Conservation (phyloP, 2,113 vertebrate genomes). For the Raja brachyura region DNA sequence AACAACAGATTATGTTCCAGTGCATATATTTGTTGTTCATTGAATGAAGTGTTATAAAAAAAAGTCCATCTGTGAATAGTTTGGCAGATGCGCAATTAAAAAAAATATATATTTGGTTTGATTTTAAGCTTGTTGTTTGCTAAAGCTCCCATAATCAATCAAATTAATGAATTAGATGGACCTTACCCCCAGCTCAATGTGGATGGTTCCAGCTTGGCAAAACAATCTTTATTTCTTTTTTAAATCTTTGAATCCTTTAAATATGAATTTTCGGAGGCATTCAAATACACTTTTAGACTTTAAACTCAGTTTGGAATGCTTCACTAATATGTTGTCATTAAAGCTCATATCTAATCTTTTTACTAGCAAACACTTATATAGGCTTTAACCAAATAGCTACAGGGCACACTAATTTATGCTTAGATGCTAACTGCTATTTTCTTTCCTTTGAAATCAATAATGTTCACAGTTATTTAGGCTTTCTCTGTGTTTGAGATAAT, state of each 20-base stretch:
- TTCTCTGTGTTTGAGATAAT: background rate
- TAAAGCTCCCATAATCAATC: background rate
- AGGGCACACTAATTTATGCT: background rate
- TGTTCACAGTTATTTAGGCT: background rate
- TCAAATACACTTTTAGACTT: background rate
- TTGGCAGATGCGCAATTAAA: background rate
- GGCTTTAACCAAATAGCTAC: background rate
- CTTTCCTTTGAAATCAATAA: slow-evolving; percentile 11
- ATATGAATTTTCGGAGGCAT: background rate
- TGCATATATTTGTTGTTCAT: background rate
- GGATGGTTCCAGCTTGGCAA: background rate
- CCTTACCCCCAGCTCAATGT: background rate
- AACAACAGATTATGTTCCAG: background rate
- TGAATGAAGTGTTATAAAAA: background rate
- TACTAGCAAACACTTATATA: background rate
- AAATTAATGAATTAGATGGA: background rate
- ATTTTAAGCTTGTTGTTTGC: background rate
- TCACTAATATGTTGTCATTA: slow-evolving; percentile 27
- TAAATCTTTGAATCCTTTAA: background rate
- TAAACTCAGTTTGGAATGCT: background rate
- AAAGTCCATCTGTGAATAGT: background rate
- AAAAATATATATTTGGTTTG: background rate
- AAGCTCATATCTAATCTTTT: slow-evolving; percentile 26
- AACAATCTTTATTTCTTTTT: background rate
- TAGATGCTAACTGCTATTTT: background rate